Conservation (phyloP, 2,113 vertebrate species). For the Lampris incognitus region DNA sequence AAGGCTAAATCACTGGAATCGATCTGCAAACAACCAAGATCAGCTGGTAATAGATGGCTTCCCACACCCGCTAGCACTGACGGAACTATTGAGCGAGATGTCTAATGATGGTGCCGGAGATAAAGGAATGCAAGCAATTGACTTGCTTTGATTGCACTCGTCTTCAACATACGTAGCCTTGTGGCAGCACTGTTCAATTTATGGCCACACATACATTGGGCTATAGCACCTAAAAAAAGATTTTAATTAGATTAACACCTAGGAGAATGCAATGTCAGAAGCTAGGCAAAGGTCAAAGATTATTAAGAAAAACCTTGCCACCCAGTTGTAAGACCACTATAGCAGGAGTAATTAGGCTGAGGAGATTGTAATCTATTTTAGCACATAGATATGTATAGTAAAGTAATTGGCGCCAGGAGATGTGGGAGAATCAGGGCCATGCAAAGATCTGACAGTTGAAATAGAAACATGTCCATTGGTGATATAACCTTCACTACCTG, state of each 20-base stretch:
- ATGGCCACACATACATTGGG: not conserved
- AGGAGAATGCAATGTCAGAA: slow-evolving; percentile 1
- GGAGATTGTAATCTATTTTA: slow-evolving; percentile 73
- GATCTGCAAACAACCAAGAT: slow-evolving; percentile 43
- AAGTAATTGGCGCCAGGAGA: slow-evolving; percentile 62
- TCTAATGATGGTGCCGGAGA: slow-evolving; percentile 15
- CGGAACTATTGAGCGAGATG: not conserved
- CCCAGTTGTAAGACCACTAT: slow-evolving; percentile 45
- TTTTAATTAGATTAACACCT: not conserved
- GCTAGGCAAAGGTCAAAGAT: slow-evolving; percentile 20
- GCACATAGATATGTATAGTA: slow-evolving; percentile 64
- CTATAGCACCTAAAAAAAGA: slow-evolving; percentile 1
- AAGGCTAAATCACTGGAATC: slow-evolving; percentile 49
- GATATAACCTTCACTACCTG: slow-evolving; percentile 3
- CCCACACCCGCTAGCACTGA: slow-evolving; percentile 13
- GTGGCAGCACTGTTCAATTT: not conserved
- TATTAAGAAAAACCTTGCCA: slow-evolving; percentile 52
- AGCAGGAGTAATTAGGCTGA: slow-evolving; percentile 67
- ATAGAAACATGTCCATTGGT: slow-evolving; percentile 32
- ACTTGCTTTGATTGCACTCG: not conserved
- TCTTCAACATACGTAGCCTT: not conserved
- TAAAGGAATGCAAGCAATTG: slow-evolving; percentile 14
- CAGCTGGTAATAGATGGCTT: slow-evolving; percentile 44
- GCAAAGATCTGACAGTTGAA: slow-evolving; percentile 36
- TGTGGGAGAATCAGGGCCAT: slow-evolving; percentile 50